Base-by-base conservation (phyloP, 2,888 invertebrate genomes). In the Mechanitis mazaeus region DNA sequence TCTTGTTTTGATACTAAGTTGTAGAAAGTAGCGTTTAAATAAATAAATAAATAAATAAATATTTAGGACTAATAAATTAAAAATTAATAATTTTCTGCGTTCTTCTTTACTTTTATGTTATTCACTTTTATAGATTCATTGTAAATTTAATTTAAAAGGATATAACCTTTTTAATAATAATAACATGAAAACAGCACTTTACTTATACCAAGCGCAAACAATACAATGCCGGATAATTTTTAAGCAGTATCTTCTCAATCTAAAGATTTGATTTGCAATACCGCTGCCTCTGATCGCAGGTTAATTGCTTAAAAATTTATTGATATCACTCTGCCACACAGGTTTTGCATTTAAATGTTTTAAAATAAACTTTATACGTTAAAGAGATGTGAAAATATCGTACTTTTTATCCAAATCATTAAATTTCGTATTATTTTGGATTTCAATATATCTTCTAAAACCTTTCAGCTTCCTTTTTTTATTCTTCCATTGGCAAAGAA, bases 231-330 rank as follows among this genome's bases (percentile, higher is more conserved):
- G 73, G 73, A 74, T 77, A 74, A 83, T 85, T 87, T 86, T 84
- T 86, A 81, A 80, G 74, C 78, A 81, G 77, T 85, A 83, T 86
- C 85, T 83, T 77, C 78, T 77, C 78, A 81, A 86, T 86, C 85
- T 83, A 70, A 72, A 78, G 81, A 80, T 86, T 81, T 83, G 83
- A 86, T 87, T 87, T 81, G 84, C 85, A 85, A 82, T 79, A 79
- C 73, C 75, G 72, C 74, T 76, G 72, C 75, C 74, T 71, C 67
- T 65, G 72, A 74, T 77, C 72, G 69, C 70, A 69, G 70, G 72
- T 77, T 83, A 81, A 81, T 84, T 82, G 79, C 76, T 76, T 76
- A 74, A 64, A 70, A 74, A 82, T 80, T 81, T 82, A 83, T 81
- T 77, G 76, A 73, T 73, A 73, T 73, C 72, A 55, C 63, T 38